A percentile compares a stretch with the other conserved stretches of the same genome.
Conservation (phyloP, 2,797 vertebrate species). For the Siniperca undulata region DNA sequence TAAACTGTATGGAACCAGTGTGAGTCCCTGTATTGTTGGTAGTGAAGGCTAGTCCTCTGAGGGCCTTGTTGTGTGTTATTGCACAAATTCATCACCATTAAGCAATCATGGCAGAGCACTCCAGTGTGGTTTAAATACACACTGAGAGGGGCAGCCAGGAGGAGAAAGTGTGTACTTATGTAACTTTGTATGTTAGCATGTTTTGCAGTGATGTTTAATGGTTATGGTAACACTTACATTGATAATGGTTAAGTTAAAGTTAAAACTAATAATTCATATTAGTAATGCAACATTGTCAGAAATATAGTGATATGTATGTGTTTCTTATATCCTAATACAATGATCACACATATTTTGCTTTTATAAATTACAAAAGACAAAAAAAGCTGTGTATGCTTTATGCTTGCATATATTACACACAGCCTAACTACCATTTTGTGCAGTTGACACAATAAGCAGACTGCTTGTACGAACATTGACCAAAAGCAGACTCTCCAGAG, state of each 20-base stretch:
- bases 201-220: conserved; percentile 18
- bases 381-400: not conserved
- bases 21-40: conserved; percentile 66
- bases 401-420: conserved; percentile 5
- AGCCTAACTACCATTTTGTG: conserved; percentile 1
- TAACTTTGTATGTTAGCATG: conserved; percentile 14
- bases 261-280: not conserved
- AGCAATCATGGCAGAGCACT: conserved; percentile 64
- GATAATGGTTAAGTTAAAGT: conserved; percentile 6
- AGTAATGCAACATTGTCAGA: not conserved
- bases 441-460: conserved; percentile 23
- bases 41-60: conserved; percentile 56
- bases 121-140: conserved; percentile 57
- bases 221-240: not conserved
- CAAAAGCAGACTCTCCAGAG: conserved; percentile 37
- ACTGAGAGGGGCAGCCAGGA: conserved; percentile 40
- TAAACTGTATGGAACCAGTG: conserved; percentile 66
- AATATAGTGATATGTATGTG: not conserved
- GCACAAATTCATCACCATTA: conserved; percentile 75
- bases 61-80: conserved; percentile 73
- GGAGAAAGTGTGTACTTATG: conserved; percentile 15
- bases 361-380: not conserved
- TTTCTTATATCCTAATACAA: not conserved
- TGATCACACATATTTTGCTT: not conserved
- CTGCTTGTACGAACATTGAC: not conserved